Evolutionary conservation across 2,113 vertebrate genomes (phyloP).

Genomic region (Rallus limicola): DNA sequence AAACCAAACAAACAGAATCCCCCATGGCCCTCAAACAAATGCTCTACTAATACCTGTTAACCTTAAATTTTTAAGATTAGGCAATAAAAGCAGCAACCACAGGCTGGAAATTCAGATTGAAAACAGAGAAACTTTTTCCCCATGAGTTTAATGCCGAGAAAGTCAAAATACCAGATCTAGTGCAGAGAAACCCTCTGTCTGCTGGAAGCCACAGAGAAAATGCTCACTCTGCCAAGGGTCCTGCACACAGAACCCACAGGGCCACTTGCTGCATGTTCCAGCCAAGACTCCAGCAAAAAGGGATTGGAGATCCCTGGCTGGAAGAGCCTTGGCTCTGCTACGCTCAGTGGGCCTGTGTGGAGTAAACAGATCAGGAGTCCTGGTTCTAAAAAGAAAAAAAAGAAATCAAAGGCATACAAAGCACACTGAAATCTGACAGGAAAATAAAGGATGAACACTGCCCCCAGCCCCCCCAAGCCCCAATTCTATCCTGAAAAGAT

Average conservation of each 20-base stretch:
- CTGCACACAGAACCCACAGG: fast-evolving
- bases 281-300: neutral
- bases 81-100: neutral
- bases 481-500: neutral
- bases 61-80: neutral
- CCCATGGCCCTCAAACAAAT: neutral
- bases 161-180: no score
- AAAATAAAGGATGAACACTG: neutral
- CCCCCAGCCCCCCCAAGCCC: no score
- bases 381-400: neutral
- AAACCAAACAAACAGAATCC: fast-evolving
- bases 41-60: neutral
- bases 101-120: neutral
- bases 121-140: neutral
- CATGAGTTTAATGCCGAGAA: neutral
- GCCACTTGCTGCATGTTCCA: fast-evolving
- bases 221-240: fast-evolving
- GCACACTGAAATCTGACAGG: neutral
- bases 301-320: neutral
- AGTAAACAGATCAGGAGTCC: neutral
- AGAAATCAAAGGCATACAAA: neutral
- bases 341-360: fast-evolving
- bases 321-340: neutral
- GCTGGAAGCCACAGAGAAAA: neutral
- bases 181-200: neutral